phyloP scores from a whole-genome alignment of 2,797 vertebrate genomes.

The Poliocrania exsul region DNA sequence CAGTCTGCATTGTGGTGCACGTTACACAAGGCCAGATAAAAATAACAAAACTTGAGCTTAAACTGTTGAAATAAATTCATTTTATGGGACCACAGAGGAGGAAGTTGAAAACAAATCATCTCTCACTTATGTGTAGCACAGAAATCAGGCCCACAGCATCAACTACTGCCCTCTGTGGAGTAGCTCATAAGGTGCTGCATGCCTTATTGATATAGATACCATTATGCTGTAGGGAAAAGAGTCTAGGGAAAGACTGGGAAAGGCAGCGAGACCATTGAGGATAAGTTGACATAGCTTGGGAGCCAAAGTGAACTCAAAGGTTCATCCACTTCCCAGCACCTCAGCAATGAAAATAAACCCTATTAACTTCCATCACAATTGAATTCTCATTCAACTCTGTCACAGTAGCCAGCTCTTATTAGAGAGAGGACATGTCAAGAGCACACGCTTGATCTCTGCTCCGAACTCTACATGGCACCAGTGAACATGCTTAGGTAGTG shows the following conservation, averaged over 20 bases:
- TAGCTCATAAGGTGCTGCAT: not conserved
- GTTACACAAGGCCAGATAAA: not conserved
- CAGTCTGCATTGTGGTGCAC: not conserved
- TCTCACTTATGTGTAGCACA: not conserved
- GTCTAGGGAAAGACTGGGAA: not conserved
- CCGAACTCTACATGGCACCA: not conserved
- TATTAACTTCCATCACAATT: conserved; percentile 3
- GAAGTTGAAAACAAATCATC: not conserved
- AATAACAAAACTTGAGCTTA: not conserved
- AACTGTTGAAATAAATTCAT: not conserved
- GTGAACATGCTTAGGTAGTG: not conserved
- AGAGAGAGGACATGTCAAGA: not conserved
- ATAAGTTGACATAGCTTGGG: not conserved
- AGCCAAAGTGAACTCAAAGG: not conserved
- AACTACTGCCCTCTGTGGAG: not conserved
- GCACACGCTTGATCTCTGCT: rapidly evolving
- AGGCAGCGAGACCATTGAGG: not conserved
- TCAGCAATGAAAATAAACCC: conserved; percentile 15
- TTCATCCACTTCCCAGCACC: not conserved
- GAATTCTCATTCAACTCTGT: not conserved
- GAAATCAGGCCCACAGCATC: not conserved
- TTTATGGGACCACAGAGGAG: not conserved
- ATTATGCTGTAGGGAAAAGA: not conserved
- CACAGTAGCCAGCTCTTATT: not conserved
- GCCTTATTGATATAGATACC: not conserved